Evolutionary conservation across 2,888 invertebrate species (phyloP).

Genomic region (Hyposoter didymator): DNA sequence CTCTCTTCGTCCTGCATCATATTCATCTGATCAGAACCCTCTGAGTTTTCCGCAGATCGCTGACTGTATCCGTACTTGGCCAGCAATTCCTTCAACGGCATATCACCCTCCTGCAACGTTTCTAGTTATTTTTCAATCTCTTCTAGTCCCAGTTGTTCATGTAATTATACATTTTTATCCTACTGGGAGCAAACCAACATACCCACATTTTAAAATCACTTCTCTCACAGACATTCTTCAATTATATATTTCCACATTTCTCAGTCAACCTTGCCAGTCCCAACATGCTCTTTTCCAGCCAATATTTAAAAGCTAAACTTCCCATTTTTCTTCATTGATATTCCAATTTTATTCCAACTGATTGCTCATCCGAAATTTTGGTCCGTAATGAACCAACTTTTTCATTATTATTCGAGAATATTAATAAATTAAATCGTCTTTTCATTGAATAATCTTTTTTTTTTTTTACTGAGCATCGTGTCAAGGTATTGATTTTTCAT

Average conservation of each 20-base stretch:
- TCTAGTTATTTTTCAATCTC: slow-evolving; percentile 5
- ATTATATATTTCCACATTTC: neutral
- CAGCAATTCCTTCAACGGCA: slow-evolving; percentile 97
- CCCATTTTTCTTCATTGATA: neutral
- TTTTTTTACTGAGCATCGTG: no score
- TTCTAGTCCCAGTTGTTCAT: neutral
- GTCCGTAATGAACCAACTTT: neutral
- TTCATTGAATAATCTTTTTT: no score
- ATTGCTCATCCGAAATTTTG: neutral
- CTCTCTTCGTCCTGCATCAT: slow-evolving; percentile 78
- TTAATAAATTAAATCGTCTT: no score
- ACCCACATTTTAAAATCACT: neutral
- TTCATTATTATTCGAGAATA: neutral
- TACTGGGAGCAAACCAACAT: slow-evolving; percentile 5
- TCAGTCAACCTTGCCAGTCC: neutral
- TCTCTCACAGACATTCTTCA: neutral
- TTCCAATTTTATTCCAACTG: neutral
- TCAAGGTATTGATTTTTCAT: neutral
- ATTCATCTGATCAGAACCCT: slow-evolving; percentile 79
- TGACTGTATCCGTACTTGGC: slow-evolving; percentile 93
- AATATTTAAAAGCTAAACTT: neutral
- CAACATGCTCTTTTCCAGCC: neutral
- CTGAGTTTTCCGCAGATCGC: slow-evolving; percentile 80
- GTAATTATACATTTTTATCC: neutral
- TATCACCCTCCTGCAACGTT: slow-evolving; percentile 92